Evolutionary conservation across 1,140 invertebrate genomes (phyloP), one percentile per base, ranked within the genome.

Genomic region (Cherax destructor): DNA sequence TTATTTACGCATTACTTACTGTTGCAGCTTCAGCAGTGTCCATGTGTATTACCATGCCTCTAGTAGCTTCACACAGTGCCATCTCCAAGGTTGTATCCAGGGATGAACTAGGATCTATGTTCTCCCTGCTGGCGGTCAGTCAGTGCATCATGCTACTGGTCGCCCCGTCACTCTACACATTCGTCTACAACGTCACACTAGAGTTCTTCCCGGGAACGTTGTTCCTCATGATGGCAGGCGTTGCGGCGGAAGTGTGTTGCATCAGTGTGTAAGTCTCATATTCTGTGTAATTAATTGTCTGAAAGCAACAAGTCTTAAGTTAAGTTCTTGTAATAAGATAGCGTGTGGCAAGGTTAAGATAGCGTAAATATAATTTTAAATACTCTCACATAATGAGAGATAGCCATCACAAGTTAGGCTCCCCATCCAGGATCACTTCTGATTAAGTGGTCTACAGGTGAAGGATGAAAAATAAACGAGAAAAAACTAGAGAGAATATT

Each of bases 191-290:
- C 16, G 5, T 47, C 21, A 85, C 83, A 24, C 83, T 85, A 4
- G 69, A 85, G 21, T 49, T 85, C 65, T 85, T 85, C 83, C 83
- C 83, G 3, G 83, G 83, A 10, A 85, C 69, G 30, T 11, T 85
- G 4, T 85, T 72, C 41, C 69, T 85, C 3, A 69, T 74, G 7
- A 74, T 85, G 61, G 83, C 83, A n/a, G 83, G 83, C 5, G 49
- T 85, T 24, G 9, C 61, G 16, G 83, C 24, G 11, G 69, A 50
- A 18, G 18, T 85, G 30, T 74, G 65, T 13, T 85, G 83, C 47
- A 24, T 85, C 18, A 16, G 69, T 18, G 65, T 85, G 83, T 85
- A 50, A 85, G 83, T 84, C 52, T 56, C 1, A 56, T 56, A 9
- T 10, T 1, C 1, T 56, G 52, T 56, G 52, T 10, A 56, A 13